Evolutionary conservation across 2,888 invertebrate species (phyloP), one percentile per base, ranked within the genome.

Genomic region (Ethmia dodecea): DNA sequence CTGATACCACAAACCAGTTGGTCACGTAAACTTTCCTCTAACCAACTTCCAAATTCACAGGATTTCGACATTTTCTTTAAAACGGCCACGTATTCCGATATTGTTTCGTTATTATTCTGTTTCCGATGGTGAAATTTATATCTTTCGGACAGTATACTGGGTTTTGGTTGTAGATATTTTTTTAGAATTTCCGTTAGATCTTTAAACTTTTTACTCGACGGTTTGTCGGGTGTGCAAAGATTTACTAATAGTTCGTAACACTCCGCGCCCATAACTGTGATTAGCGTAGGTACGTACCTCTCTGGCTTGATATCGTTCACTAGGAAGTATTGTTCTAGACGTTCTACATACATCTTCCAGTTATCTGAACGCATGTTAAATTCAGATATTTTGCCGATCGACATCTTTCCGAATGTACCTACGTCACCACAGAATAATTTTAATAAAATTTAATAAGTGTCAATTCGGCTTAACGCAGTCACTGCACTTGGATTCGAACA

Each of bases 21-120:
- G 28, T 43, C 40, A 8, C 37, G 27, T 16, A 43, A 24, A 24
- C 34, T 43, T 18, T 43, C 38, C 22, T 43, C 26, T 11, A 43
- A 16, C 30, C 31, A 31, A 2, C 8, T 16, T 8, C 33, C 30
- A 30, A 41, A 26, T 18, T 28, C 18, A 11, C 28, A 28, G 8
- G 28, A 13, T 20, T 20, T n/a, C 10, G 27, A 28, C 33, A 40
- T 25, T 29, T 32, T 29, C 24, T 32, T 35, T 10, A 31, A 27
- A n/a, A 27, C 30, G 6, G 32, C 35, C 6, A 36, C 27, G 22
- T 37, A 32, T 3, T 37, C 30, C 15, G 35, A 29, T 5, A 38
- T 29, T 16, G 13, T 13, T 9, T 34, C 34, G 5, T 28, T 28
- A 6, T 2, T 2, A 9, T 24, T 18, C 26, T 28, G 29, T 15